Base-by-base conservation (phyloP, 2,888 invertebrate genomes). In the Zele albiditarsus region DNA sequence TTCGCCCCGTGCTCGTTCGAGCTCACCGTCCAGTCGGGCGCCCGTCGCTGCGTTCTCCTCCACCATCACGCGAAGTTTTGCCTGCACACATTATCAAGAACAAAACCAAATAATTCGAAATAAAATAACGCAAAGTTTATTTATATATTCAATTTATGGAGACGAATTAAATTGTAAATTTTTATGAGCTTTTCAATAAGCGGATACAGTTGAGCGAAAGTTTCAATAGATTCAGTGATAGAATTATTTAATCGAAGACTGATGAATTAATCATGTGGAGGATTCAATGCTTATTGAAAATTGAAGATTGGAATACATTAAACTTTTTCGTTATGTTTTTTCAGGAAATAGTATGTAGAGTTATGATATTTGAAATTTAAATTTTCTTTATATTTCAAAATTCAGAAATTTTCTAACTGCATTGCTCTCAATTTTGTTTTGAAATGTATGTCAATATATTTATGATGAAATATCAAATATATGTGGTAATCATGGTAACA, bases 31-130 rank as follows among this genome's bases (percentile, higher is more conserved):
- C 75, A 92, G 91, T 82, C 91, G 90, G 81, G 88, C 87, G 76
- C 89, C 88, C 78, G 90, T 90, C 78, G 90, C 89, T 84, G 91
- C 90, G 91, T 96, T 95, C 92, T 96, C 96, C 91, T 96, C 96
- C 88, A 96, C 95, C 96, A 96, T 96, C 91, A 94, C 95, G 91
- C 95, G 93, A 89, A 95, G 94, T 92, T 94, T 94, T 90, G 93
- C 93, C 93, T 95, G 91, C 23, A 83, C 78, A 46, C 53, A 27
- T 46, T 74, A 53, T 25, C 69, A 14, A 70, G 2, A n/a, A 60
- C 62, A 8, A 28, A 46, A 70, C 66, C 38, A 28, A 33, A 31
- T 3, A 25, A n/a, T 65, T 71, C 42, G 12, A 14, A 38, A 25
- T 28, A 5, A 27, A 8, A 58, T 20, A 6, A 60, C n/a, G 0